Evolutionary conservation across 1,140 invertebrate genomes (phyloP).

Genomic region (Lepidurus packardi): DNA sequence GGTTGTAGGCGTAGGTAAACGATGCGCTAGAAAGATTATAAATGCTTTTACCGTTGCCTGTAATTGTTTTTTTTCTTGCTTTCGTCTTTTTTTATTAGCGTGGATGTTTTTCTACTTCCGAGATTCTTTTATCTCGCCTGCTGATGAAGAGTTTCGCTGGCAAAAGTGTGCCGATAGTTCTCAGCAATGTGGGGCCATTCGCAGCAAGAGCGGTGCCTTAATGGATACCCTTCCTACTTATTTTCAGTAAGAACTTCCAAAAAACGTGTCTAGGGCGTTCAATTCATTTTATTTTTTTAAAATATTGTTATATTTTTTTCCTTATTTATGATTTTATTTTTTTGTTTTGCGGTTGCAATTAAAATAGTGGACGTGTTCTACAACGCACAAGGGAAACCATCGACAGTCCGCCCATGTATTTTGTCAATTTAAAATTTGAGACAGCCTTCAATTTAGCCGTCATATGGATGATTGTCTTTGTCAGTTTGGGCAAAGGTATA

Average conservation of each 20-base stretch:
- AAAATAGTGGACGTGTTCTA: slow-evolving; percentile 63
- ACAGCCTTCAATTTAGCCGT: slow-evolving; percentile 81
- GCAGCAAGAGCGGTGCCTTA: slow-evolving; percentile 10
- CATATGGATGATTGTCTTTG: slow-evolving; percentile 83
- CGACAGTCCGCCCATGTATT: slow-evolving; percentile 49
- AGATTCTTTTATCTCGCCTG: slow-evolving; percentile 76
- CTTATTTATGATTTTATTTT: background rate
- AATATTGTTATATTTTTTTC: background rate
- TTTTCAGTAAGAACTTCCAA: slow-evolving; percentile 39
- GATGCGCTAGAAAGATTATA: background rate
- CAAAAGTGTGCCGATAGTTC: slow-evolving; percentile 51
- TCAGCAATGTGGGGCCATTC: background rate
- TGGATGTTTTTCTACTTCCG: slow-evolving; percentile 85
- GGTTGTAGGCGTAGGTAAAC: slow-evolving; percentile 60
- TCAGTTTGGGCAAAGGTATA: slow-evolving; percentile 75
- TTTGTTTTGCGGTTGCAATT: slow-evolving; percentile 34
- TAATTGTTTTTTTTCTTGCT: background rate
- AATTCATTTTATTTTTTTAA: background rate
- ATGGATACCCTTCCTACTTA: slow-evolving; percentile 71
- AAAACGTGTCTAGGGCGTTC: too few species aligned
- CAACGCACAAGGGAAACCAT: slow-evolving; percentile 59
- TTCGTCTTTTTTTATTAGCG: slow-evolving; percentile 45
- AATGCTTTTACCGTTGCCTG: background rate
- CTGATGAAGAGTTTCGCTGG: slow-evolving; percentile 71
- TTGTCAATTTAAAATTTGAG: slow-evolving; percentile 66